Evolutionary conservation across 1,140 invertebrate species (phyloP), one percentile per base, ranked within the genome.

Genomic region (Gonioctena quinquepunctata): DNA sequence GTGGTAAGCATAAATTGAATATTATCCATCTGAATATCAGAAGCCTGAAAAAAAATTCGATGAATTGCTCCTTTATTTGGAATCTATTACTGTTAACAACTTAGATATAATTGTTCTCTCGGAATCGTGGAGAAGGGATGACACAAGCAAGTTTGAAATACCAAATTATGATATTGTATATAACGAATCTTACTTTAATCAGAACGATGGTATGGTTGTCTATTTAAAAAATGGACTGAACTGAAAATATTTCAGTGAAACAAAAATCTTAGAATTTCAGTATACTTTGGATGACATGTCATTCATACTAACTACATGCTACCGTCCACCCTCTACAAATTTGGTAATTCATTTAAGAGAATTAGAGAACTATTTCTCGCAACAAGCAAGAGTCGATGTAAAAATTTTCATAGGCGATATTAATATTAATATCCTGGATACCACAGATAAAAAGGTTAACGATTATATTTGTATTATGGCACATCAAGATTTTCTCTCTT

Each of bases 261-360:
- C 25, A 22, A 60, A 60, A 23, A 11, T 60, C 11, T 16, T 60
- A 16, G 23, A 60, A 60, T 22, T 25, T 16, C 13, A 8, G 19
- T 60, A 23, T 23, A 22, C 19, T 13, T 8, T 60, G 19, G 25
- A 60, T 27, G 25, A 6, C 8, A 25, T 23, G 25, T 16, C 19
- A 22, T 22, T 60, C 13, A 60, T 25, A 23, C 19, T 60, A 23
- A 25, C 25, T 60, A 25, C 19, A 6, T 16, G 19, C 25, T 60
- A 60, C 16, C 19, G 57, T 23, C 57, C 57, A 60, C 57, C 57
- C 11, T 60, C 57, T 22, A 60, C 57, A 60, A 60, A 60, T 60
- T 8, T 60, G 2, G 22, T 22, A 11, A 11, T 18, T 16, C 25
- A 23, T 60, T 22, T 60, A 60, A 25, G 8, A 25, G 57, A 60